Percentiles rank a stretch among this genome's conserved stretches.
Evolutionary conservation across 2,113 vertebrate species (phyloP).

Genomic region (Pachypanchax playfairii): DNA sequence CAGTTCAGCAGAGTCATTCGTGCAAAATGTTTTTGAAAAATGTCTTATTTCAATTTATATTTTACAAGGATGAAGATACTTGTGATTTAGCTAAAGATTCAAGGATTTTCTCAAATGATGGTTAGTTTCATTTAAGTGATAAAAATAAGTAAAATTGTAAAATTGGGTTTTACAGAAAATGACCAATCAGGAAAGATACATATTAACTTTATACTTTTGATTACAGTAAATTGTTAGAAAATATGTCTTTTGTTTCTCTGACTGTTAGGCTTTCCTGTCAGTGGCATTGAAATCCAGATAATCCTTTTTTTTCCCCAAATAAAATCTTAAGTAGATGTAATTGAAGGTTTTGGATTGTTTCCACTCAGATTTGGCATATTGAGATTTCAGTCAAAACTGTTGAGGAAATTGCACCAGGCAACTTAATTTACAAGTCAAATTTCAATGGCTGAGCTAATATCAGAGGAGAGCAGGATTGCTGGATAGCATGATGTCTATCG

Average conservation of each 20-base stretch:
- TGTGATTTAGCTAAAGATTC: neutral
- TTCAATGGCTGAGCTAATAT: constrained; percentile 2
- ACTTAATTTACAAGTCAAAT: constrained; percentile 40
- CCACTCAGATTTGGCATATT: constrained; percentile 13
- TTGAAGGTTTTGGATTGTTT: constrained; percentile 7
- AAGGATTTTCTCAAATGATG: neutral
- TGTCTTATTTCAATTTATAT: neutral
- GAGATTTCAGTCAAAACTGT: constrained; percentile 10
- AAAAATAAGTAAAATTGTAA: neutral
- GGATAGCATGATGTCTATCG: neutral
- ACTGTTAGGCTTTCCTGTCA: constrained; percentile 12
- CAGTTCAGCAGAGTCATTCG: neutral
- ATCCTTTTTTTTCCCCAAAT: constrained; percentile 6
- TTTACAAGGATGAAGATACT: neutral
- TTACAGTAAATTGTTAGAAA: neutral
- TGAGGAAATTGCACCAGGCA: constrained; percentile 20
- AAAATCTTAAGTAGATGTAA: constrained; percentile 26
- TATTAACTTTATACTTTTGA: neutral
- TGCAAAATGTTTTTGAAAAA: neutral
- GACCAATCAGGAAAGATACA: too few relatives aligned
- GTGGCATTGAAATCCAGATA: constrained; percentile 6
- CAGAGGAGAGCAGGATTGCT: constrained; percentile 23
- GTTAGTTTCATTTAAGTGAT: neutral
- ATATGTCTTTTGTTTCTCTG: constrained; percentile 5
- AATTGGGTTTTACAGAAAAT: constrained; percentile 5